These are phyloP conservation scores for Metacarcinus magister DNA, from an alignment of 2,888 invertebrate species.

Conservation along the genomic window DNA sequence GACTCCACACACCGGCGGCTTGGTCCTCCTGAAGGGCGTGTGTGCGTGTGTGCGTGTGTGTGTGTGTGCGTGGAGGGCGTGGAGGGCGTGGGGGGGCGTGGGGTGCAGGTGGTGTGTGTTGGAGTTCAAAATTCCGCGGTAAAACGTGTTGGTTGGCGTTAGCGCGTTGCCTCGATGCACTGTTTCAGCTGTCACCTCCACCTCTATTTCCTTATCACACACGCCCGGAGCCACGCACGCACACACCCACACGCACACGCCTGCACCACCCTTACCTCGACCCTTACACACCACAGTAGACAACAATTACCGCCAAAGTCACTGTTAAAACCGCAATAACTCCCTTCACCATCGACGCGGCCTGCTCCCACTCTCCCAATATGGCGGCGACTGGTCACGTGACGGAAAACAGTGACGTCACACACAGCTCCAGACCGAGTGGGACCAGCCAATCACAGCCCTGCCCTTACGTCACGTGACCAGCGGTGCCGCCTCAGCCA, in stretches of 20 bases:
- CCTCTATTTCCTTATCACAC: constrained; percentile 11
- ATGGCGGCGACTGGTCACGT: constrained; percentile 81
- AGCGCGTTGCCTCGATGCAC: constrained; percentile 57
- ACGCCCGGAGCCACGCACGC: background rate
- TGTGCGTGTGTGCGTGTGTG: no score
- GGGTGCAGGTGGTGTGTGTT: background rate
- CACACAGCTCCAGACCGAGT: constrained; percentile 61
- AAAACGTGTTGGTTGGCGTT: constrained; percentile 61
- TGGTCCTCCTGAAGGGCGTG: background rate
- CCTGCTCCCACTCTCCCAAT: constrained; percentile 71
- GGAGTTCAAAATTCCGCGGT: constrained; percentile 74
- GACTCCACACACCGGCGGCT: constrained; percentile 26
- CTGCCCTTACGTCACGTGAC: constrained; percentile 75
- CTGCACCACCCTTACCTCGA: constrained; percentile 58
- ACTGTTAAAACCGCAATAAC: constrained; percentile 49
- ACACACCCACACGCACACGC: background rate
- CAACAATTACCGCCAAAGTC: constrained; percentile 56
- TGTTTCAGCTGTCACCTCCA: constrained; percentile 72
- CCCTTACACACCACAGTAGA: constrained; percentile 20
- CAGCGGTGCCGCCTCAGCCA: constrained; percentile 71
- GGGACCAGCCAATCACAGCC: constrained; percentile 67
- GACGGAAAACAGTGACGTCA: constrained; percentile 81
- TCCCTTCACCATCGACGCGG: constrained; percentile 53
- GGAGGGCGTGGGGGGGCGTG: background rate
- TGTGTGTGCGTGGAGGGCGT: background rate